phyloP scores from a whole-genome alignment of 2,888 invertebrate species.

The Sycophila texana region DNA sequence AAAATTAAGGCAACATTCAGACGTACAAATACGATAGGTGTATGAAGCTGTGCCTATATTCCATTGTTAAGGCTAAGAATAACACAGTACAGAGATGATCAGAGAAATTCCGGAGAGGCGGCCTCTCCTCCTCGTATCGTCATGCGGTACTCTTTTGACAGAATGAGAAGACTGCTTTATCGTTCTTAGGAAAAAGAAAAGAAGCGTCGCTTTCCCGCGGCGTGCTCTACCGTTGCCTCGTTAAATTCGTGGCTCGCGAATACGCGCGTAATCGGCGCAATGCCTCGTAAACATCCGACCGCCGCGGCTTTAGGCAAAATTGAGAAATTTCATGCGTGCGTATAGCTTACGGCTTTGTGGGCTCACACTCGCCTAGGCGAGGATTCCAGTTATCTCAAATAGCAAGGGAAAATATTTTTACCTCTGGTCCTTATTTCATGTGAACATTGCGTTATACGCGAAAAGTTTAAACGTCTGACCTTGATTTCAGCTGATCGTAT shows the following conservation, averaged over 20 bases:
- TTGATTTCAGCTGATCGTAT: not conserved
- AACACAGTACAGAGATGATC: conserved; percentile 35
- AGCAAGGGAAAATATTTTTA: not conserved
- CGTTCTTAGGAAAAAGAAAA: conserved; percentile 11
- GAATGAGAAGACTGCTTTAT: conserved; percentile 42
- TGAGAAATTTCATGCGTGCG: not conserved
- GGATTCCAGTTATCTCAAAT: not conserved
- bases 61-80: not conserved
- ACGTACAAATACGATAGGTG: not conserved
- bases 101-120: no score
- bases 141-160: conserved; percentile 35
- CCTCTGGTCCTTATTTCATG: not conserved
- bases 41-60: no score
- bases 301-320: not conserved
- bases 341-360: not conserved
- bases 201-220: conserved; percentile 16
- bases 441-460: not conserved
- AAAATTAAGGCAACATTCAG: not conserved
- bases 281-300: conserved; percentile 27
- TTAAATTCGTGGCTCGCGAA: conserved; percentile 29
- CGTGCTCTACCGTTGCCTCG: conserved; percentile 14
- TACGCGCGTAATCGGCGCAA: conserved; percentile 5
- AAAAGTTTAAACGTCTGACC: conserved; percentile 27
- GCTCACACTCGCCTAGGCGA: not conserved
- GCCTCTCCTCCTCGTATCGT: not conserved